A percentile compares a stretch with the other conserved stretches of the same genome.
Conservation (phyloP, 2,113 vertebrate species). For the Nerophis ophidion region DNA sequence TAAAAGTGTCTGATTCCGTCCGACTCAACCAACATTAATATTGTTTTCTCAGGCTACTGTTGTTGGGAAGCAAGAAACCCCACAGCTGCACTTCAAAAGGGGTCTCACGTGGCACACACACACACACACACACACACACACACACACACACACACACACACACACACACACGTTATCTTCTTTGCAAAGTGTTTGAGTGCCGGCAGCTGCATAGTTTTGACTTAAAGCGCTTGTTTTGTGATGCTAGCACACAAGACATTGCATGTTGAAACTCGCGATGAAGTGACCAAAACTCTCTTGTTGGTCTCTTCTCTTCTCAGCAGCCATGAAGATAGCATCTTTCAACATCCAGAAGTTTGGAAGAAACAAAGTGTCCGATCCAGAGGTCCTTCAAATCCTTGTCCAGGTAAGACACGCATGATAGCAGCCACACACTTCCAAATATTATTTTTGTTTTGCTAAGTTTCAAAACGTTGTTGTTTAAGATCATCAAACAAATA, state of each 20-base stretch:
- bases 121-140: background rate
- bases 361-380: slow-evolving; percentile 51
- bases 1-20: too few species aligned
- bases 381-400: slow-evolving; percentile 38
- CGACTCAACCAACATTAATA: too few species aligned
- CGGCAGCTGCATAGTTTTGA: background rate
- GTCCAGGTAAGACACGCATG: slow-evolving; percentile 39
- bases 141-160: background rate
- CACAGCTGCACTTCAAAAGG: background rate
- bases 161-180: background rate
- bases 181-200: background rate
- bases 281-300: too few species aligned
- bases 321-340: slow-evolving; percentile 63
- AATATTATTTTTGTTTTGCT: too few species aligned
- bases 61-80: background rate
- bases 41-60: too few species aligned
- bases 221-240: background rate
- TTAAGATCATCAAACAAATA: too few species aligned
- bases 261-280: background rate
- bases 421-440: too few species aligned
- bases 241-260: background rate
- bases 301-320: slow-evolving; percentile 12
- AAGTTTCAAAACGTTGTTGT: too few species aligned
- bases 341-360: slow-evolving; percentile 70
- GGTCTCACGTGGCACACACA: background rate